Evolutionary conservation across 2,113 vertebrate species (phyloP).

Genomic region (Nicator chloris): DNA sequence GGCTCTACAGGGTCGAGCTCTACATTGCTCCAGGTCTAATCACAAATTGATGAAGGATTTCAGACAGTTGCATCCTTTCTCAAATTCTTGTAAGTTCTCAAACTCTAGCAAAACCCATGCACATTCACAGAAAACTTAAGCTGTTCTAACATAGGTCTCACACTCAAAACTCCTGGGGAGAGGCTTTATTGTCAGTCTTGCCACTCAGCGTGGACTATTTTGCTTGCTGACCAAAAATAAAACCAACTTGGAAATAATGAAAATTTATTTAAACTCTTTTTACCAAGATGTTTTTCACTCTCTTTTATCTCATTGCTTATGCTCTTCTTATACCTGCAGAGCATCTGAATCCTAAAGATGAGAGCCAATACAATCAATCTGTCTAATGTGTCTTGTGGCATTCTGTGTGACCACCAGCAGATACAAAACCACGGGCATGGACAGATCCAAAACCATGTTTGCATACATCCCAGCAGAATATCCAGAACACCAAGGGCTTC

Average conservation of each 20-base stretch:
- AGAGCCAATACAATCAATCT: neutral
- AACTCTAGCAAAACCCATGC: neutral
- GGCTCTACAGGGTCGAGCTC: constrained; percentile 50
- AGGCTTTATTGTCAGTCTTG: neutral
- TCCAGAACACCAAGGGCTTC: neutral
- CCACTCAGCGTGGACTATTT: neutral
- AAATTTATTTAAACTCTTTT: neutral
- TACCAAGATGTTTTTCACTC: neutral
- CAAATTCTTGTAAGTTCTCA: neutral
- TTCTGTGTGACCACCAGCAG: neutral
- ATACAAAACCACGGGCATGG: neutral
- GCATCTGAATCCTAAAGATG: neutral
- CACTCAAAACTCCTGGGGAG: neutral
- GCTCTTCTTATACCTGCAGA: neutral
- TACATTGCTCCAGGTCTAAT: constrained; percentile 55
- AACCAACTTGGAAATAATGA: neutral
- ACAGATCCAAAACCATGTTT: neutral
- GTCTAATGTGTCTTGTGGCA: neutral
- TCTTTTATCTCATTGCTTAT: neutral
- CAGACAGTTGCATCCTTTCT: neutral
- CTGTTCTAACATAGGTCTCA: neutral
- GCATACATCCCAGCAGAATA: neutral
- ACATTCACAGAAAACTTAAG: neutral
- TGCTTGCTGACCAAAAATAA: neutral
- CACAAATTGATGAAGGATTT: neutral